Evolutionary conservation across 2,797 vertebrate species (phyloP), one percentile per base, ranked within the genome.

Genomic region (Sylvia borin): DNA sequence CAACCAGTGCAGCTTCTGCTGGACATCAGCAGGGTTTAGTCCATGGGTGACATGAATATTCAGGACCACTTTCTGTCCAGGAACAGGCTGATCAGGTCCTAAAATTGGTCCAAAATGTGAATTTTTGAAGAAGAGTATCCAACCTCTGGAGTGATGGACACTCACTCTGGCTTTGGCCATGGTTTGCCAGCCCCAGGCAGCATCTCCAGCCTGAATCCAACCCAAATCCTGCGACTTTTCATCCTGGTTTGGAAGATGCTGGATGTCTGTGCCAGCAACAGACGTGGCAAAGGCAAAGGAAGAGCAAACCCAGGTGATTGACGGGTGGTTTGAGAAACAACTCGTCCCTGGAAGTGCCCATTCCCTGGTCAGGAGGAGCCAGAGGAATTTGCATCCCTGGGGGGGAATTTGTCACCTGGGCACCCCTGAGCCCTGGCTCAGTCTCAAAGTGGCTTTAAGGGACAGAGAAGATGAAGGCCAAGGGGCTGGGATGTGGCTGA

Each of bases 231-330:
- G 10, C 0, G 6, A 18, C 20, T 62, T 60, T 42, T 32, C 53
- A 10, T 8, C 43, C 51, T 43, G 51, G 3, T 36, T 57, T 66
- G 34, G 50, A n/a, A 75, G 67, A 3, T 32, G 6, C 24, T 34
- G 4, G 4, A 1, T 48, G 54, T 16, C 38, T 1, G 2, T 50
- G 51, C 27, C 29, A 29, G 42, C 2, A 3, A 4, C 3, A 20
- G 47, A 7, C 0, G 2, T 5, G 51, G 29, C 4, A 25, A 43
- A 27, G 15, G 66, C 10, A 24, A 60, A 34, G 57, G 36, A 32
- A n/a, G 2, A 55, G 47, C 61, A 78, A 82, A 42, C 3, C 15
- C 29, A 11, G 38, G 29, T 19, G 38, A 13, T 26, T n/a, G 51
- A 25, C 0, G 0, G 1, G 5, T 7, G 24, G 26, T 27, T 78